Evolutionary conservation across 1,140 invertebrate species (phyloP).

Genomic region (Chironomus striatipennis): DNA sequence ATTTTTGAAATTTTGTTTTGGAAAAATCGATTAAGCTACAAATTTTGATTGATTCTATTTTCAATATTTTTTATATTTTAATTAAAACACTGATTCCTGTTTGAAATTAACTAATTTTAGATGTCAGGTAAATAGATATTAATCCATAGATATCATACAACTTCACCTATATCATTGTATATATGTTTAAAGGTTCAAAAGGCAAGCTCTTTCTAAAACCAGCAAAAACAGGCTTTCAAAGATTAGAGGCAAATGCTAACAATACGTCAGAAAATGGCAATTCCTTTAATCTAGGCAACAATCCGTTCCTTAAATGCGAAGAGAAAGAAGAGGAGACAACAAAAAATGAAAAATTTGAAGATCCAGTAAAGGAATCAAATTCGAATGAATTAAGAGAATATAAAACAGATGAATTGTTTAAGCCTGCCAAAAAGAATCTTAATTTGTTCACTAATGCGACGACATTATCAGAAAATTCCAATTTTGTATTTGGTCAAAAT

Average conservation of each 20-base stretch:
- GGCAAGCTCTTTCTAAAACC: background rate
- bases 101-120: too few relatives aligned
- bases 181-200: too few relatives aligned
- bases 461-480: conserved; percentile 35
- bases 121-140: too few relatives aligned
- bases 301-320: background rate
- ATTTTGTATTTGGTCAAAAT: conserved; percentile 89
- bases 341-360: background rate
- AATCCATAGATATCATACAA: too few relatives aligned
- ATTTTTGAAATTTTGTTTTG: too few relatives aligned
- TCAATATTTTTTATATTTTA: too few relatives aligned
- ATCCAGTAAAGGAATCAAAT: background rate
- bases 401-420: background rate
- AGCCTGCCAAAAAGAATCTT: background rate
- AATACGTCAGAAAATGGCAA: background rate
- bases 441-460: background rate
- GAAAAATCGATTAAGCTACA: too few relatives aligned
- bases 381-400: background rate
- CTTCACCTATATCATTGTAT: too few relatives aligned
- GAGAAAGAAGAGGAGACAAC: background rate
- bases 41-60: too few relatives aligned
- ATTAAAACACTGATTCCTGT: too few relatives aligned
- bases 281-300: background rate
- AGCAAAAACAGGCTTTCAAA: conserved; percentile 5
- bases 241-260: background rate